Evolutionary conservation across 1,140 invertebrate genomes (phyloP).

Genomic region (Bombus pascuorum): DNA sequence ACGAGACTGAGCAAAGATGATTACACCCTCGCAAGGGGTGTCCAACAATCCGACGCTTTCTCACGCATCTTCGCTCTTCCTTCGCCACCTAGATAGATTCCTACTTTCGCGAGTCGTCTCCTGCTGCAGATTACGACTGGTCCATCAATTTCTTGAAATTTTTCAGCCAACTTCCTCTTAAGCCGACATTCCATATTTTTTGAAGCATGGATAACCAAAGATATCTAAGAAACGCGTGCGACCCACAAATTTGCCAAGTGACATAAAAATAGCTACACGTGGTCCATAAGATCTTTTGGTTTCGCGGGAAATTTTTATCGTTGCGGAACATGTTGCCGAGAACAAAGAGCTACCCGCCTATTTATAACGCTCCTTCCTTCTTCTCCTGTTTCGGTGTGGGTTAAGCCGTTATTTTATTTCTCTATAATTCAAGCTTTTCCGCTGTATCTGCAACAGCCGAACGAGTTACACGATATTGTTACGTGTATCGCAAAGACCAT

Average conservation of each 20-base stretch:
- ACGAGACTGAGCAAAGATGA: constrained; percentile 53
- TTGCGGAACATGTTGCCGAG: constrained; percentile 28
- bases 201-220: background rate
- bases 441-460: background rate
- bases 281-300: constrained; percentile 6
- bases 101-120: background rate
- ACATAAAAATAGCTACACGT: constrained; percentile 7
- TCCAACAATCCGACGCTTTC: constrained; percentile 34
- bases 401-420: constrained; percentile 1
- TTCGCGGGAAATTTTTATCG: constrained; percentile 48
- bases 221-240: background rate
- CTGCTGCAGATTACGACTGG: background rate
- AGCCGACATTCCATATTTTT: background rate
- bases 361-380: constrained; percentile 25
- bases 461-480: background rate
- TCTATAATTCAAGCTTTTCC: constrained; percentile 11
- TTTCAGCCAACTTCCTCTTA: background rate
- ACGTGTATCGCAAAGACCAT: background rate
- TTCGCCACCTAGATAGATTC: background rate
- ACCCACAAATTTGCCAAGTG: background rate
- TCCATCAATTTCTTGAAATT: background rate
- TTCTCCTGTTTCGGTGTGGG: background rate
- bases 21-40: constrained; percentile 37
- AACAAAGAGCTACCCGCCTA: constrained; percentile 41
- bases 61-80: constrained; percentile 6